Base-by-base conservation (phyloP, 2,797 vertebrate species). In the Xerus rutilus region DNA sequence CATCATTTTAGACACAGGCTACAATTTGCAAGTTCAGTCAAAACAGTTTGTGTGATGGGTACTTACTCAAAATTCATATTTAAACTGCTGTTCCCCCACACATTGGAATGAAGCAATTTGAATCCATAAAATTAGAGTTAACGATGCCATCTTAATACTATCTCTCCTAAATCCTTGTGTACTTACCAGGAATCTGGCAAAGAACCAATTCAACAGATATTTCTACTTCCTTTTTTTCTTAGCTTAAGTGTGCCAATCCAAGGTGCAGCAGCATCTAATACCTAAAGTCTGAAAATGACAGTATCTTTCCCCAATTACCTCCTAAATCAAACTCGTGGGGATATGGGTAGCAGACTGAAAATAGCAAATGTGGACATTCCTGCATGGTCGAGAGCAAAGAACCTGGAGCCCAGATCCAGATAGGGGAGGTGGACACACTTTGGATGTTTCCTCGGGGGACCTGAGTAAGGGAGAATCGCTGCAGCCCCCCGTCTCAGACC, bases 11-110 rank as follows among this genome's bases (percentile, higher is more conserved):
- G 90, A 91, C 59, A 88, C 72, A 69, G 14, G n/a, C 30, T 69
- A 59, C 47, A 70, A 77, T 93, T 89, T 90, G 8, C 69, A 94
- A 77, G n/a, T 54, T 89, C 39, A 65, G 64, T 84, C 67, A n/a
- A 77, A 92, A 78, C 13, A 78, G 72, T 15, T 70, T 90, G 85
- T 52, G 73, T 47, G 43, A 67, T 43, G n/a, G 7, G 30, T 65
- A 64, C 52, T 83, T 89, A 52, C 73, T 92, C 96, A 59, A 92
- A 96, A 92, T 95, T 88, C 89, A 94, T 86, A 93, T 89, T 93
- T 93, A 83, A 94, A 89, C 92, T 91, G 59, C 47, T 86, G 28
- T 54, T 78, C 72, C 39, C 2, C 3, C 59, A 57, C 14, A 43
- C 3, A 15, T n/a, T 64, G 49, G 77, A 69, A 90, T 52, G 18